A percentile compares a stretch with the other conserved stretches of the same genome.
These are phyloP conservation scores for Pelecanus crispus DNA, from an alignment of 2,113 vertebrate genomes.

Conservation along the genomic window DNA sequence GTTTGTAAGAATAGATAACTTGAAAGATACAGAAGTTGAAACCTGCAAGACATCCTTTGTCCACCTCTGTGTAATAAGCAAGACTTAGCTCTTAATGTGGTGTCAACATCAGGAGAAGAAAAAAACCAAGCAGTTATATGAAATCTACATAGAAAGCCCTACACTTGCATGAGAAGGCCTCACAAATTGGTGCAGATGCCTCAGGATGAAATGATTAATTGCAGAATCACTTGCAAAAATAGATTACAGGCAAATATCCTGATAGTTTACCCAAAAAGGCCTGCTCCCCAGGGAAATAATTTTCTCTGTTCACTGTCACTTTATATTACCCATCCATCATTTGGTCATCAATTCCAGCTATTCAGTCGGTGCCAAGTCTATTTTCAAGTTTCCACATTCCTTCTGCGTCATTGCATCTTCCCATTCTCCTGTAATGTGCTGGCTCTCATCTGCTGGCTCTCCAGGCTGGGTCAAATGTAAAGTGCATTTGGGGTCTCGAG, in stretches of 20 bases:
- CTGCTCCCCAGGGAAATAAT: background rate
- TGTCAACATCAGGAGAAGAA: background rate
- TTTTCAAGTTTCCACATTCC: constrained; percentile 39
- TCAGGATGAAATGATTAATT: background rate
- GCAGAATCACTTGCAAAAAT: background rate
- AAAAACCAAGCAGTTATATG: background rate
- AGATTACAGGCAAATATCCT: background rate
- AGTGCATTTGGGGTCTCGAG: background rate
- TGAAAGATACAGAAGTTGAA: background rate
- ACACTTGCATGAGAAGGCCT: background rate
- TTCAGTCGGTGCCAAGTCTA: background rate
- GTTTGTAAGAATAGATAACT: background rate
- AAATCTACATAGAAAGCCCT: background rate
- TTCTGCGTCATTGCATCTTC: constrained; percentile 6
- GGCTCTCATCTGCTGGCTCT: background rate
- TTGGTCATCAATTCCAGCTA: background rate
- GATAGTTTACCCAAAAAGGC: background rate
- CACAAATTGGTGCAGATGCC: background rate
- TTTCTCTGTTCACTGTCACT: constrained; percentile 20
- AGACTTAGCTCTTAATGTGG: background rate
- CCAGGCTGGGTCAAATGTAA: background rate
- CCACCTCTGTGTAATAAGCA: background rate
- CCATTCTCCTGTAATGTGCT: background rate
- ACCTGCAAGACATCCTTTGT: background rate
- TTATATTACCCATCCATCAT: constrained; percentile 17